Evolutionary conservation across 1,140 invertebrate species (phyloP).

Genomic region (Temnothorax nylanderi): DNA sequence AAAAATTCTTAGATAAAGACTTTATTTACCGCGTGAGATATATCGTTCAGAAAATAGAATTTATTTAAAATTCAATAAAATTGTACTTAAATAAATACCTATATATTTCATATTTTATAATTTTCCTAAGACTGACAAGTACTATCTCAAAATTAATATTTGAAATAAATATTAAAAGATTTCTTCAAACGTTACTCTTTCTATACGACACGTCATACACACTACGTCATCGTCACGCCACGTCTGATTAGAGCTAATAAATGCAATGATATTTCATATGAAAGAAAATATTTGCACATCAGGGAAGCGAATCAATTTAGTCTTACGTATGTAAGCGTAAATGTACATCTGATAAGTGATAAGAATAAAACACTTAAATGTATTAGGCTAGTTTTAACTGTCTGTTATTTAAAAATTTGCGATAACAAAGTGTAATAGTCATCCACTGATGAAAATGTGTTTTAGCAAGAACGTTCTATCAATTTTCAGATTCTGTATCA

Average conservation of each 20-base stretch:
- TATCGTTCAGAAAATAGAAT: background rate
- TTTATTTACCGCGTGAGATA: background rate
- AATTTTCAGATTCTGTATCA: background rate
- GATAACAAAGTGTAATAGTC: background rate
- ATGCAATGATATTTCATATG: background rate
- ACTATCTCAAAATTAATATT: background rate
- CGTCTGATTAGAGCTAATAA: constrained; percentile 34
- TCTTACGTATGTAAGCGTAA: background rate
- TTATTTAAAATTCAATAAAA: background rate
- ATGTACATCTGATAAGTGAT: background rate
- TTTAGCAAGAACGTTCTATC: background rate
- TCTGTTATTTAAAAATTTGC: constrained; percentile 14
- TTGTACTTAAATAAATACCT: background rate
- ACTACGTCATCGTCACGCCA: background rate
- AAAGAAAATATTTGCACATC: constrained; percentile 26
- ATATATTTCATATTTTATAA: background rate
- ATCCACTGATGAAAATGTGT: background rate
- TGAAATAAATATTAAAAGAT: background rate
- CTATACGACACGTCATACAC: background rate
- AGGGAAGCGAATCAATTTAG: constrained; percentile 3
- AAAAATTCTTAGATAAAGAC: background rate
- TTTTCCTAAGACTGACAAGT: background rate
- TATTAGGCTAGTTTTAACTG: background rate
- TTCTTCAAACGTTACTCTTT: background rate
- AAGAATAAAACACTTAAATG: background rate